Conservation (phyloP, 2,888 invertebrate genomes). For the Coelinius sp. region DNA sequence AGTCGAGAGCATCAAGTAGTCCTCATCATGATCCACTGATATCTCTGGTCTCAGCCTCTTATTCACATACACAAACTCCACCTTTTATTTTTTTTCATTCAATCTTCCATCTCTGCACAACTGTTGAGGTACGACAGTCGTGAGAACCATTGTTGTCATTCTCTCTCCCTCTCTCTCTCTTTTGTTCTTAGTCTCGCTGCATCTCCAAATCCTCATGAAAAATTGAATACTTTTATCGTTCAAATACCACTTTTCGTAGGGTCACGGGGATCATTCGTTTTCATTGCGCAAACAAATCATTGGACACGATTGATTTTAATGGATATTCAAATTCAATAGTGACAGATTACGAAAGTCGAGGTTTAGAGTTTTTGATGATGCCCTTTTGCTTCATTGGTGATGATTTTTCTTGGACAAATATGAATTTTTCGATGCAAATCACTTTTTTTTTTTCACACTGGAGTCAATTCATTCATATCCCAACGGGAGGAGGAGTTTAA, state of each 20-base stretch:
- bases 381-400: background rate
- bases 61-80: slow-evolving; percentile 33
- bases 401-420: background rate
- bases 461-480: background rate
- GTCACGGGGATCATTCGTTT: too few relatives aligned
- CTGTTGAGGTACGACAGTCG: background rate
- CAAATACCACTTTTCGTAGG: background rate
- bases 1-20: slow-evolving; percentile 7
- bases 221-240: background rate
- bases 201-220: slow-evolving; percentile 8
- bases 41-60: slow-evolving; percentile 12
- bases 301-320: slow-evolving; percentile 27
- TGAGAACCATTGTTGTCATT: slow-evolving; percentile 19
- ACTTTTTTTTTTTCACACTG: background rate
- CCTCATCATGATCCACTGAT: slow-evolving; percentile 5
- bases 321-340: slow-evolving; percentile 5
- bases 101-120: slow-evolving; percentile 1
- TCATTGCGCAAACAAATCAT: background rate
- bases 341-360: slow-evolving; percentile 19
- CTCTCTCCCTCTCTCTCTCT: too few relatives aligned
- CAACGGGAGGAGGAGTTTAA: slow-evolving; percentile 20
- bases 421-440: too few relatives aligned
- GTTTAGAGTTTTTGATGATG: background rate
- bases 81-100: slow-evolving; percentile 28
- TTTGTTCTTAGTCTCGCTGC: too few relatives aligned